Evolutionary conservation across 1,140 invertebrate species (phyloP), one percentile per base, ranked within the genome.

Genomic region (Rhyzopertha dominica): DNA sequence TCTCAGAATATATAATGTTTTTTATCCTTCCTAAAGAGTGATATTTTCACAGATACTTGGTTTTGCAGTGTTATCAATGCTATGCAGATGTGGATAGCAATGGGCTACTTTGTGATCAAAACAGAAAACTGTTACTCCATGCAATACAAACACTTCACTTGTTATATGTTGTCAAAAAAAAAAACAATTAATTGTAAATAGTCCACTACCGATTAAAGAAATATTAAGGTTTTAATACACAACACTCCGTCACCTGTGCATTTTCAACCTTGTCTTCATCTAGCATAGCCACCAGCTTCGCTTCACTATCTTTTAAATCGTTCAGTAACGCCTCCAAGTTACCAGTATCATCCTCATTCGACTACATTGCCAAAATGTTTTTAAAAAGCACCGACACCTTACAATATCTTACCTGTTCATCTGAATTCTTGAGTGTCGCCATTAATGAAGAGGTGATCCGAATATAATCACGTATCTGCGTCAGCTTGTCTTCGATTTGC

Each of bases 381-480:
- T 13, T 13, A 7, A 28, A 22, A 22, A 23, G n/a, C 10, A 19
- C 23, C 25, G 31, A 42, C n/a, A n/a, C n/a, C n/a, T n/a, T 13
- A 36, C 36, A 30, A 19, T 44, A 22, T 54, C 52, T 57, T 49
- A 70, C 68, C 55, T 67, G 63, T 39, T 69, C 63, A 36, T 65
- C 66, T 17, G 61, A 61, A 40, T 61, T 63, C 40, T 66, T 66
- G 42, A 69, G 61, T 39, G 56, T 66, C 5, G 62, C 58, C 62
- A 68, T 68, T 13, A 70, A 41, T 18, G 61, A 63, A 12, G 64
- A 64, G 7, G 67, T 69, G 9, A 68, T 61, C 47, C 62, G 59
- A 16, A 70, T 52, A 50, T 68, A 70, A 42, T 70, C 68, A 22
- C 62, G 54, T 29, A 70, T 70, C 51, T 70, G 68, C 25, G 56